These are phyloP conservation scores for Drosophila malerkotliana DNA, from an alignment of 1,140 invertebrate species.

Conservation along the genomic window DNA sequence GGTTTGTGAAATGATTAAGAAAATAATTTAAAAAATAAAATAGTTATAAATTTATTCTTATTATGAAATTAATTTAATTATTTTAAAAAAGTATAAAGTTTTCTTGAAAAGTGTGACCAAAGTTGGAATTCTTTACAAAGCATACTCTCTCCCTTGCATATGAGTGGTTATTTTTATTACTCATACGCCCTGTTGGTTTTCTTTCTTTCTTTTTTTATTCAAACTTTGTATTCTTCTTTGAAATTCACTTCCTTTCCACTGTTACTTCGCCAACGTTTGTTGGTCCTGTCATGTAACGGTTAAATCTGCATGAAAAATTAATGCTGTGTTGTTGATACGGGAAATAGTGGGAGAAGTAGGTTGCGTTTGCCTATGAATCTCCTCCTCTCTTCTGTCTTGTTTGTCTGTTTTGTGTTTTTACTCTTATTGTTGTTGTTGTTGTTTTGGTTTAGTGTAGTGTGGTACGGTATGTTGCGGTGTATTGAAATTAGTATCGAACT, in stretches of 20 bases:
- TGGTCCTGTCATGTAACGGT: slow-evolving; percentile 53
- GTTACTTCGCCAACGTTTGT: slow-evolving; percentile 17
- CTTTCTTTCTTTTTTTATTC: neutral
- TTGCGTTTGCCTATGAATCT: slow-evolving; percentile 1
- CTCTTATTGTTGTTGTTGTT: neutral
- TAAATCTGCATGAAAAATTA: slow-evolving; percentile 64
- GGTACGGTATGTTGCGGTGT: slow-evolving; percentile 8
- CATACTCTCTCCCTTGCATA: neutral
- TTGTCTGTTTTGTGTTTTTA: neutral
- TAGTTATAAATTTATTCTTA: no score
- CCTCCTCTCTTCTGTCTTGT: neutral
- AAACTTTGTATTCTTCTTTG: neutral
- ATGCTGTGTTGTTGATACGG: slow-evolving; percentile 54
- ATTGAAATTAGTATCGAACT: slow-evolving; percentile 29
- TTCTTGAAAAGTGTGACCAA: no score
- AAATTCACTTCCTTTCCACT: slow-evolving; percentile 6
- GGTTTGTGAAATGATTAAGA: neutral
- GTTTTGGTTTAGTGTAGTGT: neutral
- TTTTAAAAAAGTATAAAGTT: no score
- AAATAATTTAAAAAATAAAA: no score
- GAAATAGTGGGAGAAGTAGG: slow-evolving; percentile 8
- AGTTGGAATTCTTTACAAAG: no score
- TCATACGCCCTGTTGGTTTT: neutral
- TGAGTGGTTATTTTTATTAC: neutral
- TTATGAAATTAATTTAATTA: no score